Evolutionary conservation across 1,140 invertebrate species (phyloP), one percentile per base, ranked within the genome.

Genomic region (Euborellia annulipes): DNA sequence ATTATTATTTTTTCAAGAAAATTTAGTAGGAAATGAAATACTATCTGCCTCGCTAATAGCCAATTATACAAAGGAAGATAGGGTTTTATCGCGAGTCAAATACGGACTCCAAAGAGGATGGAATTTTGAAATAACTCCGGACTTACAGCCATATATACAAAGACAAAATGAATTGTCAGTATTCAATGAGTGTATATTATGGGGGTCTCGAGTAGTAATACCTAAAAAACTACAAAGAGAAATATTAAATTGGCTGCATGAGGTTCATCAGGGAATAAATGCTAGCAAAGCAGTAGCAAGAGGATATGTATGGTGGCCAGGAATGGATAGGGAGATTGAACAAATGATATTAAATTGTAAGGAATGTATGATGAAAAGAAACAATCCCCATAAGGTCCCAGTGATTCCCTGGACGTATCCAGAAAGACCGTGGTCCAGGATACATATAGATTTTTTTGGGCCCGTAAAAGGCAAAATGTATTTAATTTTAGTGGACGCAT

Each of bases 281-380:
- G 50, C 46, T 20, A 43, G 50, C 34, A 50, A 50, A 36, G 38
- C 37, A 6, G 2, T 48, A 3, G 43, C 21, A 47, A 45, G 2
- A 47, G 50, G 36, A 47, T 57, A 37, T 63, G 6, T 30, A 6
- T 42, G 41, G 41, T 42, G 41, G 41, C 41, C 41, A 14, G 19
- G 19, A 7, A 21, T 42, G 9, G 41, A 42, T 20, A 11, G 7
- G 19, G 41, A 42, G 4, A n/a, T 42, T 7, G 41, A 42, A 20
- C 30, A 18, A 20, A 18, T 30, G 11, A 11, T 27, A 11, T 6
- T 6, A 27, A 27, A 27, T 27, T 27, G 23, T 27, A 11, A 27
- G 11, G 11, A 27, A 6, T 27, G 23, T 11, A 27, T 6, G 4
- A 4, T 27, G 11, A 27, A 6, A 27, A 27, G 11, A 27, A 27